phyloP scores from a whole-genome alignment of 1,140 invertebrate species.

The Drosophila truncata region DNA sequence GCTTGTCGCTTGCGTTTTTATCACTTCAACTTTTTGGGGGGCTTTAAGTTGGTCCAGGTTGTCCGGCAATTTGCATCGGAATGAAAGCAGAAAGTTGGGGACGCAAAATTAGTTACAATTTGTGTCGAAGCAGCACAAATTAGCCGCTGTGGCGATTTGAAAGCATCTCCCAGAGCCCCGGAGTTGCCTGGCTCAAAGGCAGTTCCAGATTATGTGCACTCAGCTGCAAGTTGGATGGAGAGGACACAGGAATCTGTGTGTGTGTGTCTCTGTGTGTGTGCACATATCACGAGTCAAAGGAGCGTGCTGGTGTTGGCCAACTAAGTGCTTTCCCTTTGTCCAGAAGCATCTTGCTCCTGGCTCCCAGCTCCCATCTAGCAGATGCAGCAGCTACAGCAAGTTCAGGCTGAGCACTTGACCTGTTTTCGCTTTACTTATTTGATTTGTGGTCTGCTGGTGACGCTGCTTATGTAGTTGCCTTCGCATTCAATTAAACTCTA shows the following conservation, averaged over 20 bases:
- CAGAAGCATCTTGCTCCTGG: constrained; percentile 12
- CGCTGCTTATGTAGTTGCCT: constrained; percentile 54
- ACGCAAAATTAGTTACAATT: constrained; percentile 49
- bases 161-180: constrained; percentile 28
- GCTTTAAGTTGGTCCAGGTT: constrained; percentile 34
- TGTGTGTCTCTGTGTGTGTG: constrained; percentile 25
- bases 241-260: too few species aligned
- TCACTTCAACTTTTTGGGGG: constrained; percentile 16
- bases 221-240: constrained; percentile 26
- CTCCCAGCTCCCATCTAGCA: constrained; percentile 1
- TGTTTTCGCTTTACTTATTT: constrained; percentile 45
- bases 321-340: constrained; percentile 39
- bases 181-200: constrained; percentile 28
- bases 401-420: constrained; percentile 73
- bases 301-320: constrained; percentile 38
- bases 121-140: constrained; percentile 42
- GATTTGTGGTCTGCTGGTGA: constrained; percentile 52
- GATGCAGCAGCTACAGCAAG: constrained; percentile 28
- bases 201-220: constrained; percentile 55
- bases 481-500: constrained; percentile 68
- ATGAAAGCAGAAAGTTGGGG: constrained; percentile 39
- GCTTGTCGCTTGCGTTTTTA: constrained; percentile 33
- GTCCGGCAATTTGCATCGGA: constrained; percentile 56
- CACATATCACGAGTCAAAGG: constrained; percentile 39
- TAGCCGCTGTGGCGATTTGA: constrained; percentile 46